A percentile compares a stretch with the other conserved stretches of the same genome.
phyloP scores from a whole-genome alignment of 2,797 vertebrate genomes.

The Epinephelus coioides region DNA sequence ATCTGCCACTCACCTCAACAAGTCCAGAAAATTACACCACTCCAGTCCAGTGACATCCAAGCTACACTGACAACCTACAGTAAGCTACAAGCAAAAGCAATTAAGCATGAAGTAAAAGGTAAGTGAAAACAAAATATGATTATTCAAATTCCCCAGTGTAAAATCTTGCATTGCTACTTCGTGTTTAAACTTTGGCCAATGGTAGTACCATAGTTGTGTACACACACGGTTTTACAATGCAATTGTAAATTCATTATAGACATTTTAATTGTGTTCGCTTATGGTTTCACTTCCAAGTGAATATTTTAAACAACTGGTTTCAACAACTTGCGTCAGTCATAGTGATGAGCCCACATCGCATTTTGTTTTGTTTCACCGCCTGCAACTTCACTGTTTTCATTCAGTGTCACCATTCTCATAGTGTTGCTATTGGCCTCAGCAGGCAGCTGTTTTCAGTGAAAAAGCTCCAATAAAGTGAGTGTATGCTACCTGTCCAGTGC shows the following conservation, averaged over 20 bases:
- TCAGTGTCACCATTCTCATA: neutral
- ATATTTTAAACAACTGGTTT: neutral
- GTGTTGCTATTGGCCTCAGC: neutral
- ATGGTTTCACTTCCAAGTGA: neutral
- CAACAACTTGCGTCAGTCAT: neutral
- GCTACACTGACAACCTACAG: neutral
- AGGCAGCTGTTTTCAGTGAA: neutral
- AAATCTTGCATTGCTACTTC: neutral
- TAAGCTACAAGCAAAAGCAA: neutral
- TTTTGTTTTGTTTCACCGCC: neutral
- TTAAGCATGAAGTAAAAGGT: too few species aligned
- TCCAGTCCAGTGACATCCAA: neutral
- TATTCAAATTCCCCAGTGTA: neutral
- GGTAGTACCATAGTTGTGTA: neutral
- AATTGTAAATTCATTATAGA: neutral
- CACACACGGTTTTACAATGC: neutral
- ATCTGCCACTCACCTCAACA: neutral
- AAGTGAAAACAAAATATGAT: neutral
- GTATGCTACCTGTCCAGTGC: neutral
- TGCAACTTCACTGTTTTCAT: neutral
- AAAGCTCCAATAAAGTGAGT: neutral
- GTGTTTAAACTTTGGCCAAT: neutral
- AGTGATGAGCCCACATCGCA: neutral
- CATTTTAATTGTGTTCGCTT: neutral
- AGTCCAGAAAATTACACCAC: constrained; percentile 6